Evolutionary conservation across 2,797 vertebrate genomes (phyloP).

Genomic region (Dryobates pubescens): DNA sequence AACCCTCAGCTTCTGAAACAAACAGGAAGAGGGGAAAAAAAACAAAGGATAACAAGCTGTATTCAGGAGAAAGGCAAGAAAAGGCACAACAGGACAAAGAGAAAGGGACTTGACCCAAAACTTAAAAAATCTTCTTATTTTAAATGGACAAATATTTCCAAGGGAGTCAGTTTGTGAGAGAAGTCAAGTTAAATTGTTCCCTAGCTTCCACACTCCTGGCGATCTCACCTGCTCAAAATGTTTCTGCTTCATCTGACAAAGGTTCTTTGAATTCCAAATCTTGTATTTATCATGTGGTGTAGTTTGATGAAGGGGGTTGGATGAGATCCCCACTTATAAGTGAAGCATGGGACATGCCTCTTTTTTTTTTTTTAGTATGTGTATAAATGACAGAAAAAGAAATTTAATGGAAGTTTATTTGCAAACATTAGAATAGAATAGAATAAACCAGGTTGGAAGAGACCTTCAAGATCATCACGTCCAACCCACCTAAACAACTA

Average conservation of each 20-base stretch:
- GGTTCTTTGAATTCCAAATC: background rate
- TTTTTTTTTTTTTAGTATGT: background rate
- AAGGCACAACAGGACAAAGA: background rate
- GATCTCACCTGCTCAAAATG: background rate
- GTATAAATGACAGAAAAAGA: background rate
- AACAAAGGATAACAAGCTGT: background rate
- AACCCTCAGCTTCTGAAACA: conserved; percentile 28
- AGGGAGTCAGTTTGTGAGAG: background rate
- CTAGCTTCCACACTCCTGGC: background rate
- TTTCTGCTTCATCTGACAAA: background rate
- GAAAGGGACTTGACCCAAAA: background rate
- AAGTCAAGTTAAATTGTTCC: background rate
- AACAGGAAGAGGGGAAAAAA: conserved; percentile 11
- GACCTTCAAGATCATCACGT: too few relatives aligned
- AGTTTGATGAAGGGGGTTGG: background rate
- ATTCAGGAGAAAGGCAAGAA: background rate
- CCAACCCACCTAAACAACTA: too few relatives aligned
- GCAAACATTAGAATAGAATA: too few relatives aligned
- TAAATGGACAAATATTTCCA: background rate
- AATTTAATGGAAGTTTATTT: background rate
- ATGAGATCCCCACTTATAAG: background rate
- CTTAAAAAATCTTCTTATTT: background rate
- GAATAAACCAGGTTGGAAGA: too few relatives aligned
- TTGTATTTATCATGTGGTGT: background rate
- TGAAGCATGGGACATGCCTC: background rate